Base-by-base conservation (phyloP, 92 coral and sea anemone genomes). In the Plumapathes pennacea region DNA sequence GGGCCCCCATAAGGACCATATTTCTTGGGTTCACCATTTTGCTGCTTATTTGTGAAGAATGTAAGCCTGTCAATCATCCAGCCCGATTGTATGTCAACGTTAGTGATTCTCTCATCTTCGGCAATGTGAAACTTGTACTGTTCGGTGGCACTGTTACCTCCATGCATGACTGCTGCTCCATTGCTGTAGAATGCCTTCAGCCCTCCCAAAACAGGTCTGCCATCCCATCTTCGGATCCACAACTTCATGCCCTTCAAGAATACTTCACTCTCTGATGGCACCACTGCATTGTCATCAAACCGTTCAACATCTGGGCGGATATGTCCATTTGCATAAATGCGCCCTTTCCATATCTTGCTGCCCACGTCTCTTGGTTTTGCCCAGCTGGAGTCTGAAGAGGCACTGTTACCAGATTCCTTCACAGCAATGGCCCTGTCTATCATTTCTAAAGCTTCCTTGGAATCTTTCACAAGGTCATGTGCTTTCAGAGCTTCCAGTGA, bases 221-320 rank as follows among this genome's bases (percentile, higher is more conserved):
- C 87, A 64, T 87, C 90, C 95, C 97, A 90, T 7, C 49, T 53
- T 9, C 97, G 85, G 26, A 87, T 82, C 97, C 97, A 86, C 4
- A 90, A 36, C 60, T 90, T 78, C 90, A 90, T 90, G 5, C 95
- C 97, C 18, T 73, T 69, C 4, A 90, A 41, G 32, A 15, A 86
- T 8, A 62, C 57, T 12, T 69, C 61, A 9, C 23, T 39, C 18
- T 67, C 65, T 14, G 50, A 28, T 1, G 52, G 26, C 52, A 18
- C 25, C 11, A 18, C 11, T 37, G 56, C 27, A 24, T 50, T 24
- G 38, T 67, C 67, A 42, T 62, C 71, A 50, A 67, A 38, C 29
- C 49, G n/a, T n/a, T 31, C 52, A 13, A 67, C 58, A 52, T 53
- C 85, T 20, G 83, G 34, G 25, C 45, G 26, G 2, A 83, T 77